Base-by-base conservation (phyloP, 2,888 invertebrate genomes). In the Ennomos fuscantarius region DNA sequence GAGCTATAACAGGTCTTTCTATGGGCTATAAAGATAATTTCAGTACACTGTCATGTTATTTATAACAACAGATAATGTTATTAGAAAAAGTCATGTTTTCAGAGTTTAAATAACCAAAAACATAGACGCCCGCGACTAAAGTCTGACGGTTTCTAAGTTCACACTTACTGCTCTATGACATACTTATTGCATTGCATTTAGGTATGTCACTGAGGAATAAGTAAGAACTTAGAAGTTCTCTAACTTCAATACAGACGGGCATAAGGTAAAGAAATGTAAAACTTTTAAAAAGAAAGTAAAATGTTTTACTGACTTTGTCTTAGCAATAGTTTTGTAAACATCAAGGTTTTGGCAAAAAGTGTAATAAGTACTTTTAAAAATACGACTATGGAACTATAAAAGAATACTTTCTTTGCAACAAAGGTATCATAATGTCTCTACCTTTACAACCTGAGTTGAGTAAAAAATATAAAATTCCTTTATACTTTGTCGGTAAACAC, bases 401-500 rank as follows among this genome's bases (percentile, higher is more conserved):
- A 62, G 54, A 65, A 67, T 39, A 61, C 63, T 71, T 69, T 71
- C 68, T 65, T 60, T 43, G 35, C 33, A 46, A 63, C 62, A 64
- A 66, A 59, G 32, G 53, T 54, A 54, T 48, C 52, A 39, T 51
- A 53, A 48, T 43, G 43, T 48, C 48, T 32, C 12, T 40, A 50
- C 49, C 57, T 49, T 58, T 50, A 50, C 55, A 51, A 47, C 15
- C 34, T 47, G 24, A n/a, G n/a, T 49, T 45, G 45, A 37, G 45
- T 37, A 59, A 72, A 74, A 71, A 58, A 55, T 59, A 36, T 55
- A 39, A 70, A 70, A 78, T 78, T 76, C 73, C 71, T 69, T 63
- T 70, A 63, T 67, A 77, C 76, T 77, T 78, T 77, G 82, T 78
- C 81, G 82, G 78, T 62, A 59, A 58, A 63, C 75, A 86, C 84